These are phyloP conservation scores for Gallinago undulata DNA, from an alignment of 2,113 vertebrate species.

Conservation along the genomic window DNA sequence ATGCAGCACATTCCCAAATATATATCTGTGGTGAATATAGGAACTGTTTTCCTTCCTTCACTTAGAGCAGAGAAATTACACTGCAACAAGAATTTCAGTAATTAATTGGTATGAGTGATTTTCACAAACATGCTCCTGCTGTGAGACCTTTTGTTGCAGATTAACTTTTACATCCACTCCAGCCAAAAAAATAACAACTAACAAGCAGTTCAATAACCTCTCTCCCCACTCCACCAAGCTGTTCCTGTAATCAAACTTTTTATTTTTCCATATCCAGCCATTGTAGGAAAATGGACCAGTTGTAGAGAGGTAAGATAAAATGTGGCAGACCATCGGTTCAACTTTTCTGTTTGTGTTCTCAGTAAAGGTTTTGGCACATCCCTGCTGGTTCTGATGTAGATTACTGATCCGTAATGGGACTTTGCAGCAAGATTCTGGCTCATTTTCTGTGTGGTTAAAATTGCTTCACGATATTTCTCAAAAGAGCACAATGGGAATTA, in stretches of 20 bases:
- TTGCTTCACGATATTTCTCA: conserved; percentile 9
- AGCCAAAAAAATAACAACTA: neutral
- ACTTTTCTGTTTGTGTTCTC: neutral
- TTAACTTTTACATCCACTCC: conserved; percentile 35
- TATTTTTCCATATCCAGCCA: neutral
- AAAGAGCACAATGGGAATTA: neutral
- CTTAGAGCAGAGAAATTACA: conserved; percentile 1
- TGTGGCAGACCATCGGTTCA: neutral
- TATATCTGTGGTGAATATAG: neutral
- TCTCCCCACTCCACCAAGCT: neutral
- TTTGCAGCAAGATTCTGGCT: neutral
- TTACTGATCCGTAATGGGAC: neutral
- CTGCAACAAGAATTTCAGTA: conserved; percentile 23
- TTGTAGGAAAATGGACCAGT: neutral
- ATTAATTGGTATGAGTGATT: conserved; percentile 32
- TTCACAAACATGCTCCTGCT: conserved; percentile 22
- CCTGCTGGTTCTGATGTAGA: neutral
- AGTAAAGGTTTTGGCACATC: neutral
- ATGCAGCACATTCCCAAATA: neutral
- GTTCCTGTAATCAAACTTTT: neutral
- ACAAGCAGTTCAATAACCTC: conserved; percentile 9
- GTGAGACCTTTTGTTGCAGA: conserved; percentile 19
- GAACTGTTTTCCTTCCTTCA: neutral
- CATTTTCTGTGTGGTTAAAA: neutral
- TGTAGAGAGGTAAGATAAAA: neutral